phyloP scores from a whole-genome alignment of 2,888 invertebrate genomes.

The Boloria euphrosyne region DNA sequence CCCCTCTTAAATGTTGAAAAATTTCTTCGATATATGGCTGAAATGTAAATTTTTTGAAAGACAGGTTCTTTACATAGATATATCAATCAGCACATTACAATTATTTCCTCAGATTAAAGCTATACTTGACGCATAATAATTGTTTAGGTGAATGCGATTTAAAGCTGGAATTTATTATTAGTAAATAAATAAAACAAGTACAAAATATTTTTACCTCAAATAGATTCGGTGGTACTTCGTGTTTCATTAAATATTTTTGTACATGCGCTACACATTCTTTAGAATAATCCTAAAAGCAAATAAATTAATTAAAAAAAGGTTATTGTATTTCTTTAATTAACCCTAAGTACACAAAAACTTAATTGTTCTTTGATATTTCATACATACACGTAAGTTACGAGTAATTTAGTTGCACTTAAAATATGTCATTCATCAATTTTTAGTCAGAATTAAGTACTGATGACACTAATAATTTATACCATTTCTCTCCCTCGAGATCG shows the following conservation, averaged over 20 bases:
- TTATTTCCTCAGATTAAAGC: background rate
- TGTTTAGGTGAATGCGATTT: no score
- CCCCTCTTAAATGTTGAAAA: slow-evolving; percentile 97
- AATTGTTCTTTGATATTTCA: no score
- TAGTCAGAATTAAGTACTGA: slow-evolving; percentile 18
- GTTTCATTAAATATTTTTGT: slow-evolving; percentile 98
- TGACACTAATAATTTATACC: slow-evolving; percentile 37
- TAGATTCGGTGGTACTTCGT: slow-evolving; percentile 97
- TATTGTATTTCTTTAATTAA: background rate
- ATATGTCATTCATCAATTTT: slow-evolving; percentile 7
- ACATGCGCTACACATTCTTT: slow-evolving; percentile 98
- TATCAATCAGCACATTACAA: background rate
- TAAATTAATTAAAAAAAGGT: background rate
- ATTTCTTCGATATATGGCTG: slow-evolving; percentile 99
- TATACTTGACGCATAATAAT: background rate
- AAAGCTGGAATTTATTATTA: no score
- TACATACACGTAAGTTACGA: no score
- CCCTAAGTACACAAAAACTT: no score
- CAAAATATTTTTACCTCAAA: slow-evolving; percentile 89
- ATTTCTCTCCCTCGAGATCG: slow-evolving; percentile 32
- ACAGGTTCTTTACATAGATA: slow-evolving; percentile 19
- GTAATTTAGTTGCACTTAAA: no score
- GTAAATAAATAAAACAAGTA: slow-evolving; percentile 6
- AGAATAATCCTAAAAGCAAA: slow-evolving; percentile 94
- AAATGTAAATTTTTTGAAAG: slow-evolving; percentile 66